These are phyloP conservation scores for Drosophila equinoxialis DNA, from an alignment of 1,140 invertebrate genomes.

Conservation along the genomic window DNA sequence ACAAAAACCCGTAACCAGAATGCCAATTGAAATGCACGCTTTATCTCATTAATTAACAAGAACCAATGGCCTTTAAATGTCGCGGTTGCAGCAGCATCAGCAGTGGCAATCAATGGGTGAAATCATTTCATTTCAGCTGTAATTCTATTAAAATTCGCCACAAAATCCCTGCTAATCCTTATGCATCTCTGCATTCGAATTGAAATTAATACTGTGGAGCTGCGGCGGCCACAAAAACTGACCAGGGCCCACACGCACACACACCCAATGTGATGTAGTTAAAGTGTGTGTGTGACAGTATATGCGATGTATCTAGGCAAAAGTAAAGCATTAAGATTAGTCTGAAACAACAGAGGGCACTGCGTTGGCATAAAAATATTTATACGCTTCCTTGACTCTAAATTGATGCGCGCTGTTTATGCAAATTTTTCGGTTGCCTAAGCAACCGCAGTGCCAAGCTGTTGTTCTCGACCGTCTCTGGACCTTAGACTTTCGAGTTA, in stretches of 20 bases:
- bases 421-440: slow-evolving; percentile 72
- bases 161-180: slow-evolving; percentile 66
- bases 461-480: slow-evolving; percentile 36
- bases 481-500: slow-evolving; percentile 1
- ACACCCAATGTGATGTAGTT: not conserved
- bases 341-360: slow-evolving; percentile 7
- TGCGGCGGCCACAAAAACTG: slow-evolving; percentile 39
- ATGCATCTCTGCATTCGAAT: slow-evolving; percentile 47
- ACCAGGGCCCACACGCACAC: slow-evolving; percentile 29
- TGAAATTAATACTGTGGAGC: slow-evolving; percentile 48
- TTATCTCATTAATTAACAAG: slow-evolving; percentile 58
- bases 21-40: slow-evolving; percentile 28
- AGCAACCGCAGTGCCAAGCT: slow-evolving; percentile 62
- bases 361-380: slow-evolving; percentile 77
- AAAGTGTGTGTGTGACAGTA: too few species aligned
- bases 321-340: slow-evolving; percentile 19
- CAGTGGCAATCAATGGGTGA: not conserved
- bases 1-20: not conserved
- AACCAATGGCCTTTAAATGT: slow-evolving; percentile 9
- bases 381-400: slow-evolving; percentile 67
- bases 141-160: slow-evolving; percentile 70
- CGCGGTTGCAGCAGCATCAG: too few species aligned
- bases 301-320: slow-evolving; percentile 16
- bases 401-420: slow-evolving; percentile 77
- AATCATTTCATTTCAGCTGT: slow-evolving; percentile 44